Conservation (phyloP, 2,113 vertebrate species). For the Eudorcas thomsonii region DNA sequence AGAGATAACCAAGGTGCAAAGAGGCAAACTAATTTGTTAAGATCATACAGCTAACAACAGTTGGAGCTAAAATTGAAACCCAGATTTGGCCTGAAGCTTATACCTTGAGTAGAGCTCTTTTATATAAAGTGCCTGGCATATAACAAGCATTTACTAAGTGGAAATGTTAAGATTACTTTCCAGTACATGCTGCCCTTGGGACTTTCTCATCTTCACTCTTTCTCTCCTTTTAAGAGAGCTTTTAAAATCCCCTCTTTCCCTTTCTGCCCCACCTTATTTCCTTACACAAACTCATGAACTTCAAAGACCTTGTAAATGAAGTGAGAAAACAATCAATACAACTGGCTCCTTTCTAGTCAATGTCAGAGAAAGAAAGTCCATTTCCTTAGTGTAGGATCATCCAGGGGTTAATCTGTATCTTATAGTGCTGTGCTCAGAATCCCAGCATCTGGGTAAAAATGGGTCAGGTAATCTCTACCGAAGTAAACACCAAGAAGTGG, state of each 20-base stretch:
- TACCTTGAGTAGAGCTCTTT: neutral
- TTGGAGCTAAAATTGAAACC: neutral
- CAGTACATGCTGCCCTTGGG: neutral
- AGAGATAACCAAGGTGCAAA: neutral
- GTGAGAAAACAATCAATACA: neutral
- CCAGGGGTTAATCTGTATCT: neutral
- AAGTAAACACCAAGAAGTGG: neutral
- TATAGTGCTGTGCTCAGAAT: neutral
- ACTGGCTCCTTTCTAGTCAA: neutral
- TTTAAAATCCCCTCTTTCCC: neutral
- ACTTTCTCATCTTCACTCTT: neutral
- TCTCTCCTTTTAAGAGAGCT: neutral
- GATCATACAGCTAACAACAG: neutral
- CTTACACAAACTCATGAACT: neutral
- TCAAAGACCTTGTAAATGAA: neutral
- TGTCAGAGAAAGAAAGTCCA: neutral
- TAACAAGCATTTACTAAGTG: neutral
- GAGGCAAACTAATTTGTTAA: neutral
- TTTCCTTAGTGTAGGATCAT: neutral
- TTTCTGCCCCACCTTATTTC: neutral
- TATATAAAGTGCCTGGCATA: neutral
- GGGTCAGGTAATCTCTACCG: neutral
- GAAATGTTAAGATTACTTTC: neutral
- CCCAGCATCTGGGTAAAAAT: neutral
- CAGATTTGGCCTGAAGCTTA: neutral